These are phyloP conservation scores for Oscheius sp. DNA, from an alignment of 2,888 invertebrate species.

Conservation along the genomic window DNA sequence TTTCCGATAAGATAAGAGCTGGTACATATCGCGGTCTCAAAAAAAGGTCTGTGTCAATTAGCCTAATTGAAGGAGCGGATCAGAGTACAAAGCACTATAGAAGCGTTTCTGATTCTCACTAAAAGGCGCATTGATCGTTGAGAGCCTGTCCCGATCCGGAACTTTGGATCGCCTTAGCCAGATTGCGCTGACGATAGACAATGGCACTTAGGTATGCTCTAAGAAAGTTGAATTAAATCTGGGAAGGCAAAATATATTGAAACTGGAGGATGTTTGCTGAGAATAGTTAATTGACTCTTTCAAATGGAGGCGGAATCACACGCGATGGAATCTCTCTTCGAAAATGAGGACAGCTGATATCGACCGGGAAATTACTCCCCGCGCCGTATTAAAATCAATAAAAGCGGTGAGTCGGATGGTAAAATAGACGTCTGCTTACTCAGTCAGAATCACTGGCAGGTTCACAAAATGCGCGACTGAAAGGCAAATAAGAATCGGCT, in stretches of 20 bases:
- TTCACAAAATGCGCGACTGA: slow-evolving; percentile 16
- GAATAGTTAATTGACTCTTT: too few relatives aligned
- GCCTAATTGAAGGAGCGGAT: not conserved
- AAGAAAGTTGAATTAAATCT: not conserved
- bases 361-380: not conserved
- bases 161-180: slow-evolving; percentile 24
- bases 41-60: slow-evolving; percentile 13
- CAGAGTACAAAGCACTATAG: not conserved
- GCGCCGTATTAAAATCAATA: slow-evolving; percentile 14
- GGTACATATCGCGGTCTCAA: not conserved
- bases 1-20: slow-evolving; percentile 19
- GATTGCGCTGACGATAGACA: slow-evolving; percentile 9
- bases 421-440: slow-evolving; percentile 2
- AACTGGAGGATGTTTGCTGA: not conserved
- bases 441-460: slow-evolving; percentile 15
- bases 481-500: slow-evolving; percentile 5
- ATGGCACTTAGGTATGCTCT: not conserved
- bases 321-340: not conserved
- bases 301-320: too few relatives aligned
- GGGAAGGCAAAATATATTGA: not conserved
- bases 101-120: slow-evolving; percentile 1
- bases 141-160: slow-evolving; percentile 30
- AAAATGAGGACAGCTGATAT: too few relatives aligned
- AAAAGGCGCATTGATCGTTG: slow-evolving; percentile 20
- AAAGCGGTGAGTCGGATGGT: slow-evolving; percentile 2